phyloP scores from a whole-genome alignment of 2,113 vertebrate genomes.

The Nicator chloris region DNA sequence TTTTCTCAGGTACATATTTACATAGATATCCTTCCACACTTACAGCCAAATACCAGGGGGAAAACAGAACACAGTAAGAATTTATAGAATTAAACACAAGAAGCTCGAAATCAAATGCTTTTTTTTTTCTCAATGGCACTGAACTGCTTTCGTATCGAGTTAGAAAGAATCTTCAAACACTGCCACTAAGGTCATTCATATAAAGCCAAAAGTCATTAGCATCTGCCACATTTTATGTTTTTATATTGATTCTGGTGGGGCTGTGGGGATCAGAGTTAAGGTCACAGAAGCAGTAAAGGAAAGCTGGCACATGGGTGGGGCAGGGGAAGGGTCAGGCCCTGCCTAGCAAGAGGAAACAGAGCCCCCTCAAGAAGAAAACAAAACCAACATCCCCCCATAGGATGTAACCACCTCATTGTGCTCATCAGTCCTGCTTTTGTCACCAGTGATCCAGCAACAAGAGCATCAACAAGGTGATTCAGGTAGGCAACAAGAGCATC shows the following conservation, averaged over 20 bases:
- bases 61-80: neutral
- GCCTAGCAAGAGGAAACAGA: neutral
- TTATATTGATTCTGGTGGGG: neutral
- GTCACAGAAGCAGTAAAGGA: neutral
- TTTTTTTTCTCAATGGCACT: neutral
- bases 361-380: neutral
- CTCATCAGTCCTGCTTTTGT: neutral
- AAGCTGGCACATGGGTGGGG: neutral
- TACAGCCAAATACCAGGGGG: neutral
- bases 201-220: neutral
- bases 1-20: neutral
- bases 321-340: neutral
- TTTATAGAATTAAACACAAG: neutral
- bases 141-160: neutral
- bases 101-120: neutral
- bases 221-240: neutral
- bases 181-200: neutral
- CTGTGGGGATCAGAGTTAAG: neutral
- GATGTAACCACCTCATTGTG: neutral
- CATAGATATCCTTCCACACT: neutral
- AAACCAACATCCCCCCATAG: neutral
- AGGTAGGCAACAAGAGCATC: neutral
- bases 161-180: neutral
- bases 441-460: neutral
- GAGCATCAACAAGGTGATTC: too few species aligned